Evolutionary conservation across 2,797 vertebrate species (phyloP), one percentile per base, ranked within the genome.

Genomic region (Acipenser transmontanus): DNA sequence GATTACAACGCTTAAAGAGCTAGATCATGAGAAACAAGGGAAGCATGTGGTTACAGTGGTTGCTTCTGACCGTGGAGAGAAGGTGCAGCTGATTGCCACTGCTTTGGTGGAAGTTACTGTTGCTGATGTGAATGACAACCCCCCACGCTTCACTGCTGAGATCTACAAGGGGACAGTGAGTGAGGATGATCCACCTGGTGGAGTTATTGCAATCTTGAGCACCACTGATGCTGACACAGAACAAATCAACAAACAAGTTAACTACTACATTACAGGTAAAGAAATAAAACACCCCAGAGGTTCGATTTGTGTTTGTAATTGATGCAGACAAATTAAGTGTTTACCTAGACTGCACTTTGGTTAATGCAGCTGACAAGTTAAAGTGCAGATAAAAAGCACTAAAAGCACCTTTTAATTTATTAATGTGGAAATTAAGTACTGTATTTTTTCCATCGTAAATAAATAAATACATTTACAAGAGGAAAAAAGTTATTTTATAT

Each of bases 101-200:
- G 76, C 93, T 1, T 73, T 91, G 4, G 91, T 99, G 47, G 94
- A 92, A 17, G 88, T 99, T 47, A 85, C 89, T 0, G 92, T 99
- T 72, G 92, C 93, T 0, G 97, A 99, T 0, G 84, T 96, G 57
- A 99, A 99, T 7, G 97, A 99, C 78, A 99, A 93, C 71, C 94
- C 96, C 0, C 97, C 97, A 0, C 82, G 80, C 14, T 99, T 99
- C 67, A 93, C 95, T 63, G 90, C 93, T 9, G 93, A 93, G 76
- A 86, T 92, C 62, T 99, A 98, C 76, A 91, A 94, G 69, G 96
- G 94, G 1, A 95, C 94, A 0, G 93, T 98, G 60, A 93, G 87
- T 71, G 97, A 99, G 78, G 95, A 93, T 59, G 95, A 97, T 65
- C 91, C 92, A 7, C 87, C 91, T 0, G 95, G 94, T 0, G 94